phyloP scores from a whole-genome alignment of 1,140 invertebrate species.

The Achroia grisella region DNA sequence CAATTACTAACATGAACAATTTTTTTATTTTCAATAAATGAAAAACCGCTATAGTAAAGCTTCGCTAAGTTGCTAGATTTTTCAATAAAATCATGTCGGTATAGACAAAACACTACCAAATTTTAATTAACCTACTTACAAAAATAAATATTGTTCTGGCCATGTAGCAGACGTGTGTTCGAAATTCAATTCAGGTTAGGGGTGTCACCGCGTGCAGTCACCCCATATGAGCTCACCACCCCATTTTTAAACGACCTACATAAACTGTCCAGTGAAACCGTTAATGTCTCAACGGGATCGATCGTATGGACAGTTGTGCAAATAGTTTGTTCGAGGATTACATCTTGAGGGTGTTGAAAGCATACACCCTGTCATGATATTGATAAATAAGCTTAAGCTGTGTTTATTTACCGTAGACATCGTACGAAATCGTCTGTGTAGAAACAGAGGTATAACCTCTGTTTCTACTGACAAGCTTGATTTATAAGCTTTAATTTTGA shows the following conservation, averaged over 20 bases:
- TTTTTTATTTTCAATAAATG: no score
- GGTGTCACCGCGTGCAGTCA: constrained; percentile 39
- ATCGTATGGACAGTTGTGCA: constrained; percentile 65
- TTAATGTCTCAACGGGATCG: constrained; percentile 56
- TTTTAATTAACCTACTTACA: no score
- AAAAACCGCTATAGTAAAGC: no score
- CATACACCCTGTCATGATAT: constrained; percentile 32
- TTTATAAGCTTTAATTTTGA: no score
- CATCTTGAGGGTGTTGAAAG: constrained; percentile 37
- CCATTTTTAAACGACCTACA: constrained; percentile 57
- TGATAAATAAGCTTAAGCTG: constrained; percentile 34
- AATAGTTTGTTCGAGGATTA: constrained; percentile 55
- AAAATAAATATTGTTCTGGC: constrained; percentile 14
- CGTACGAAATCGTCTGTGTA: no score
- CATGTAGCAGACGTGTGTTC: constrained; percentile 22
- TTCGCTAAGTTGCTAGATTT: no score
- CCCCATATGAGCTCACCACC: constrained; percentile 51
- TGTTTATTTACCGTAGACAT: neutral
- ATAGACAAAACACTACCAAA: no score
- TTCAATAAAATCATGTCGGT: no score
- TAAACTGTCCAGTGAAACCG: constrained; percentile 55
- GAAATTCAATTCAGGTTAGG: constrained; percentile 50
- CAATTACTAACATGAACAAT: no score
- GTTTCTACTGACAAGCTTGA: no score
- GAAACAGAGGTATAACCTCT: no score